Conservation (phyloP, 2,797 vertebrate species). For the Dermochelys coriacea region DNA sequence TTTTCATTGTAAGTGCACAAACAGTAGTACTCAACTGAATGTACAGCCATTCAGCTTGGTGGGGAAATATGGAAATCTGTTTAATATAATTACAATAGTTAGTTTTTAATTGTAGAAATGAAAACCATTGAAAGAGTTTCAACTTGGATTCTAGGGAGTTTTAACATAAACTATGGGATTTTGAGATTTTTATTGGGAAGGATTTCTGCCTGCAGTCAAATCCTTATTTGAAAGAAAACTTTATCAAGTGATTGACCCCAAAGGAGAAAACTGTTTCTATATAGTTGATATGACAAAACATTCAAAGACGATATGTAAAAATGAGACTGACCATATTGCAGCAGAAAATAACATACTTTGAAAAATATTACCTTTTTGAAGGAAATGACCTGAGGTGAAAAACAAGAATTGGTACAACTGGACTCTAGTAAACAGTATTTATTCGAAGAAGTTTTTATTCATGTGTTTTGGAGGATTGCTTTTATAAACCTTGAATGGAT, state of each 20-base stretch:
- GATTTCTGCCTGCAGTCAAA: neutral
- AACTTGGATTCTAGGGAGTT: neutral
- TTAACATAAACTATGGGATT: neutral
- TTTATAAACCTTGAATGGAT: neutral
- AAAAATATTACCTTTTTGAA: constrained; percentile 27
- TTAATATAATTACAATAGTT: neutral
- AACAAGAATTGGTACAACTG: neutral
- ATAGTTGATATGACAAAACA: constrained; percentile 57
- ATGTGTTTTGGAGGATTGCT: neutral
- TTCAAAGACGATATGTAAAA: constrained; percentile 47
- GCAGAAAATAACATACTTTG: constrained; percentile 10
- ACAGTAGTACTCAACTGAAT: neutral
- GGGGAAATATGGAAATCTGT: neutral
- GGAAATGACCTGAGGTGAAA: constrained; percentile 10
- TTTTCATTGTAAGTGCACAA: neutral
- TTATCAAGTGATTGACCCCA: constrained; percentile 69
- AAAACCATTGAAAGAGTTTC: neutral
- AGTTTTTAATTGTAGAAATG: neutral
- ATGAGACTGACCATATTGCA: constrained; percentile 51
- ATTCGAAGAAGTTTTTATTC: neutral
- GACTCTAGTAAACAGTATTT: neutral
- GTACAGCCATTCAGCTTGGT: neutral
- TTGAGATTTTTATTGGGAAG: neutral
- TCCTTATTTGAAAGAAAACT: constrained; percentile 8
- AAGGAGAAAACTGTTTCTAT: constrained; percentile 63